These are phyloP conservation scores for Miichthys miiuy DNA, from an alignment of 2,797 vertebrate species.

Conservation along the genomic window DNA sequence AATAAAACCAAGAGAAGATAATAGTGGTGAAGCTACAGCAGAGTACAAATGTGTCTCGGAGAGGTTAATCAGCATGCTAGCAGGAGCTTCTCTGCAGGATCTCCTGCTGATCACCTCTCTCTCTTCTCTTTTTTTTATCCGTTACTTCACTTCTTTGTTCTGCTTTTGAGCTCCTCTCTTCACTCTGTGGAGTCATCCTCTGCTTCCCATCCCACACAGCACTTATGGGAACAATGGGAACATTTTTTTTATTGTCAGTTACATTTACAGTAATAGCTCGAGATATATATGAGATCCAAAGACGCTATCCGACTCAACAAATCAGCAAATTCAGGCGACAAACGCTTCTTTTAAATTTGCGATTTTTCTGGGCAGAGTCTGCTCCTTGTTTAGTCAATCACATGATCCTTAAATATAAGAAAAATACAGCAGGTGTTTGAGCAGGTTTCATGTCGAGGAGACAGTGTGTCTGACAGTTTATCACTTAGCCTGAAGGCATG, in stretches of 20 bases:
- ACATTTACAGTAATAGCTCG: neutral
- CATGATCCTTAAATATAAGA: neutral
- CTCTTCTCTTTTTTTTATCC: slow-evolving; percentile 5
- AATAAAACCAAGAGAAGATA: neutral
- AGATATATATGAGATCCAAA: neutral
- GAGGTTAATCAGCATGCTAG: slow-evolving; percentile 25
- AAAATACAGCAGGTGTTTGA: slow-evolving; percentile 2
- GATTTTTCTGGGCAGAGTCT: neutral
- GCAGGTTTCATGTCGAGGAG: neutral
- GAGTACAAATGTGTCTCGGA: slow-evolving; percentile 16
- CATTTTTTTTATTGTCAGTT: neutral
- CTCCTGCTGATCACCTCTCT: slow-evolving; percentile 6
- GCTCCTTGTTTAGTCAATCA: neutral
- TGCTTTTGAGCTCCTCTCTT: slow-evolving; percentile 8
- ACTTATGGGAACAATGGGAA: neutral
- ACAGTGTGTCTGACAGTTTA: slow-evolving; percentile 14
- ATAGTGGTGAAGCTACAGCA: neutral
- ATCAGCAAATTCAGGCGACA: neutral
- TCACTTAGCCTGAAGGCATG: slow-evolving; percentile 58
- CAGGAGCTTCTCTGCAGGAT: slow-evolving; percentile 46
- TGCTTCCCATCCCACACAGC: neutral
- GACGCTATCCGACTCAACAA: neutral
- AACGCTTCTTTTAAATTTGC: neutral
- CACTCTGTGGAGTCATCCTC: neutral
- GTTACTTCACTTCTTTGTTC: slow-evolving; percentile 14